Base-by-base conservation (phyloP, 2,797 vertebrate species). In the Arrhamphus sclerolepis region DNA sequence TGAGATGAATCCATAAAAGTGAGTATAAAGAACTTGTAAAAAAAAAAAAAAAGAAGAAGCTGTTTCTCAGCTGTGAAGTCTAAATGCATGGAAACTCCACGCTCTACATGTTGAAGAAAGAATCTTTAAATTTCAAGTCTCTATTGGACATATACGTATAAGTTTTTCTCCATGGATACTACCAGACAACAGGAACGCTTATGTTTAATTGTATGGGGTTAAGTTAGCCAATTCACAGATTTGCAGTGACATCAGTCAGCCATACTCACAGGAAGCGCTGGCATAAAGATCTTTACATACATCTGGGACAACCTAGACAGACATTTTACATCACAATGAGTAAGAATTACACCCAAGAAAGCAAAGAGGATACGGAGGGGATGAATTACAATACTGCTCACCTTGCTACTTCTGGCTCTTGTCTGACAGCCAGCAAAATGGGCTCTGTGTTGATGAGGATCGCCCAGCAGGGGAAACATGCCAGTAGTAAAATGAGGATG, bases 251-350 rank as follows among this genome's bases (percentile, higher is more conserved):
- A 58, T 11, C 47, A 43, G 21, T 40, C 5, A 21, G 3, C 20
- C 4, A 53, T 71, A 95, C 96, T 94, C 90, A 98, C 97, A 10
- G 96, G 96, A 66, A 98, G 95, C 1, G 94, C 94, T 22, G 95
- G 94, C 82, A 97, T 93, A 65, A 96, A 97, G 81, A 96, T 93
- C 84, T 92, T 93, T 82, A 98, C 95, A 2, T 98, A 98, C 54
- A 89, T 26, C 82, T 98, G 95, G 53, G 95, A 90, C 57, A 97
- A 66, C 84, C 97, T 98, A 62, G 44, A 55, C 9, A 70, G 22
- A 74, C 5, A 58, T 46, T 56, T 34, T 11, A 2, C 4, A 42
- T 72, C 29, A 71, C 7, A 47, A 64, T 34, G 2, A 19, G 20
- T 6, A 14, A 19, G 2, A 48, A 17, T 0, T 0, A 54, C 6